These are phyloP conservation scores for Steinernema scapterisci DNA, from an alignment of 2,888 invertebrate genomes.

Conservation along the genomic window DNA sequence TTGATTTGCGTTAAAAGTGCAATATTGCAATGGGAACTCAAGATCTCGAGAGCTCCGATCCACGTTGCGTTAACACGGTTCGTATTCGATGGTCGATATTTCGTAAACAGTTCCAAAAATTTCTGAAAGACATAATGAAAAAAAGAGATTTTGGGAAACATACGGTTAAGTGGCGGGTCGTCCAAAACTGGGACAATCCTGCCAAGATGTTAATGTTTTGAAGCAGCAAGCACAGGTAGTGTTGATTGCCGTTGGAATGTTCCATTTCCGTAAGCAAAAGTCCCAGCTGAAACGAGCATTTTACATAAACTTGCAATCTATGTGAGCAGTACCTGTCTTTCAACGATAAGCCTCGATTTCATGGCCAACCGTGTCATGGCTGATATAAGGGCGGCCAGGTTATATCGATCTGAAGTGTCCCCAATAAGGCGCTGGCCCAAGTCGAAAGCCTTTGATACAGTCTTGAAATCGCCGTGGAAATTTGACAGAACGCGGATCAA, in stretches of 20 bases:
- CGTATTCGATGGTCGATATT: neutral
- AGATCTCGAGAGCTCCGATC: neutral
- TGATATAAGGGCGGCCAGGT: constrained; percentile 39
- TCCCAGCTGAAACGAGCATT: constrained; percentile 35
- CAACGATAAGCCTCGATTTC: constrained; percentile 34
- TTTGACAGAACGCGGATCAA: constrained; percentile 40
- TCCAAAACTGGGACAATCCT: constrained; percentile 41
- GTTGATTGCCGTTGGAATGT: constrained; percentile 30
- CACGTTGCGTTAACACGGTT: constrained; percentile 1
- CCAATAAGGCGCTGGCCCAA: constrained; percentile 37
- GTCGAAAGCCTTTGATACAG: constrained; percentile 38
- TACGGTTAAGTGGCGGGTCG: constrained; percentile 37
- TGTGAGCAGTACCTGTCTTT: constrained; percentile 36
- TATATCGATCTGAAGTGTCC: constrained; percentile 31
- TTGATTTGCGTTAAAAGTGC: neutral
- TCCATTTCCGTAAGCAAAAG: constrained; percentile 37
- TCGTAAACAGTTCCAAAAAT: neutral
- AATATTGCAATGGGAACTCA: neutral
- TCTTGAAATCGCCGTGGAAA: constrained; percentile 41
- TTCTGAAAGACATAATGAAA: neutral
- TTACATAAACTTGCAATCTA: neutral
- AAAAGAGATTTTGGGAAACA: neutral
- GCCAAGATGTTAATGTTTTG: constrained; percentile 40
- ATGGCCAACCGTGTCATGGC: constrained; percentile 40
- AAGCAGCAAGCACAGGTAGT: constrained; percentile 31